Conservation (phyloP, 2,113 vertebrate genomes). For the Cavia porcellus region DNA sequence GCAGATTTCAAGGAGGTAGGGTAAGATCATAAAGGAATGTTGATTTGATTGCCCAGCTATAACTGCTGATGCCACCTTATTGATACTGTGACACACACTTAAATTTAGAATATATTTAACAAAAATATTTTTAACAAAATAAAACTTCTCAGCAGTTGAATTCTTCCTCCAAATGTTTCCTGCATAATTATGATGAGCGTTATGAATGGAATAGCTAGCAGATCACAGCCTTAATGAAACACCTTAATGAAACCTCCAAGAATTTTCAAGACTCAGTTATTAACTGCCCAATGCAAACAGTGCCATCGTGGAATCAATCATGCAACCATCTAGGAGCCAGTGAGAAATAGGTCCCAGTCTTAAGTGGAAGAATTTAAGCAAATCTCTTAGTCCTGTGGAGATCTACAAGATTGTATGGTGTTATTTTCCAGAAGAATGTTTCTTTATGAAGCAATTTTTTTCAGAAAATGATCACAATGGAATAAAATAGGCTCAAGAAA, state of each 20-base stretch:
- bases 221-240: neutral
- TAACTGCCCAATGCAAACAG: neutral
- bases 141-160: neutral
- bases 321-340: neutral
- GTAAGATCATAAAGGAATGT: neutral
- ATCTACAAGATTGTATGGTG: neutral
- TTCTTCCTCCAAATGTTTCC: neutral
- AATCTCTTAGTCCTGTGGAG: neutral
- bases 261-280: neutral
- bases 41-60: neutral
- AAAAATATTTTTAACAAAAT: neutral
- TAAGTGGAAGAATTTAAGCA: neutral
- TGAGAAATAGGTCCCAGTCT: neutral
- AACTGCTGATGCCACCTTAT: neutral
- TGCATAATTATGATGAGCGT: neutral
- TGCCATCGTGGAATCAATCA: too few relatives aligned
- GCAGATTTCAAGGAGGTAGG: neutral
- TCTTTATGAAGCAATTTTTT: neutral
- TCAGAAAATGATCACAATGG: neutral
- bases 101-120: neutral
- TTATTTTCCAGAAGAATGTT: conserved; percentile 9
- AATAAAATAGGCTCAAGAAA: conserved; percentile 31
- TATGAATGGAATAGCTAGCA: neutral
- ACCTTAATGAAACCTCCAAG: neutral
- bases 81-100: neutral